Evolutionary conservation across 2,113 vertebrate genomes (phyloP).

Genomic region (Clarias gariepinus): DNA sequence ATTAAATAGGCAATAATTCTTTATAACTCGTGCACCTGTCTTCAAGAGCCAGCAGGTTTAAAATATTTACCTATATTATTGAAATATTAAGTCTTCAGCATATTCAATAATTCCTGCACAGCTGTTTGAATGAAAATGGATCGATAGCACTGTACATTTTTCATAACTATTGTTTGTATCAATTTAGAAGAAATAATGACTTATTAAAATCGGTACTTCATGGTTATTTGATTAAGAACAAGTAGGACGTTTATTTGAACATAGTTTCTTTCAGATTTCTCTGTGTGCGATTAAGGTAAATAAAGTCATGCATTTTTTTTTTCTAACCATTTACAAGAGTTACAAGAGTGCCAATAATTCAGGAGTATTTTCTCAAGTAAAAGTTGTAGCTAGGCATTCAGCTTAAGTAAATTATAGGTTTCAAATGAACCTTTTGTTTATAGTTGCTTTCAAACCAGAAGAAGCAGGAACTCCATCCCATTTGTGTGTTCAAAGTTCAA

Average conservation of each 20-base stretch:
- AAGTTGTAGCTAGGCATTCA: background rate
- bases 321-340: background rate
- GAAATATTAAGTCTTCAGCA: background rate
- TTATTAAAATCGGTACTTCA: background rate
- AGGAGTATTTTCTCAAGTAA: background rate
- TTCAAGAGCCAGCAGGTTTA: background rate
- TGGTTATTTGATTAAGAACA: background rate
- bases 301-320: background rate
- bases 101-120: background rate
- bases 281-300: background rate
- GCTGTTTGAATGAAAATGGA: background rate
- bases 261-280: background rate
- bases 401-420: background rate
- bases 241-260: background rate
- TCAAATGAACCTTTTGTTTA: background rate
- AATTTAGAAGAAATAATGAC: background rate
- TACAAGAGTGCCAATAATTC: background rate
- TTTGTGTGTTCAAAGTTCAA: background rate
- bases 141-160: background rate
- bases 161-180: background rate
- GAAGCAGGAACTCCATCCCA: background rate
- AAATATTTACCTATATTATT: background rate
- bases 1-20: background rate
- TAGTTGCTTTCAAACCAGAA: conserved; percentile 2
- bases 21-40: background rate